Evolutionary conservation across 2,797 vertebrate genomes (phyloP).

Genomic region (Acanthurus leucopareius): DNA sequence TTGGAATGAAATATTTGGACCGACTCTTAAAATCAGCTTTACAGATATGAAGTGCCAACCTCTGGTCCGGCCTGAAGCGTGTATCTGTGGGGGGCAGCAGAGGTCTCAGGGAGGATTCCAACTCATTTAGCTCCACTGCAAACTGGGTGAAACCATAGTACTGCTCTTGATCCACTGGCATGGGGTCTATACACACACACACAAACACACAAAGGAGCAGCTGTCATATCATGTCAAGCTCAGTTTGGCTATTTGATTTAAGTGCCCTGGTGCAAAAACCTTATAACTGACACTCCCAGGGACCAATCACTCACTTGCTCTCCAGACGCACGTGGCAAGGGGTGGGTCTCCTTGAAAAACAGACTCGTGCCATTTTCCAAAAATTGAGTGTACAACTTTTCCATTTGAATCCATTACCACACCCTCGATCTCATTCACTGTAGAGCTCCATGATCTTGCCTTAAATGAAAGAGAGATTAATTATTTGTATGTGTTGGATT

Average conservation of each 20-base stretch:
- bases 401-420: slow-evolving; percentile 89
- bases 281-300: background rate
- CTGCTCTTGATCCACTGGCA: slow-evolving; percentile 91
- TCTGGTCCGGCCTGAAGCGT: slow-evolving; percentile 98
- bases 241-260: background rate
- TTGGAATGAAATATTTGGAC: background rate
- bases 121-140: slow-evolving; percentile 95
- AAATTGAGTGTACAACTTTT: slow-evolving; percentile 89
- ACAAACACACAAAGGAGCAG: slow-evolving; percentile 4
- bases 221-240: background rate
- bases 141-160: slow-evolving; percentile 98
- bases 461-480: slow-evolving; percentile 63
- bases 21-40: background rate
- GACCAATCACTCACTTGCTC: slow-evolving; percentile 90
- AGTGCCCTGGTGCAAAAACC: background rate
- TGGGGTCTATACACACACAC: slow-evolving; percentile 85
- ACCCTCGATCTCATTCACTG: slow-evolving; percentile 94
- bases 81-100: slow-evolving; percentile 94
- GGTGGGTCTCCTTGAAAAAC: slow-evolving; percentile 92
- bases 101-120: slow-evolving; percentile 85
- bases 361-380: slow-evolving; percentile 97
- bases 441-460: slow-evolving; percentile 94
- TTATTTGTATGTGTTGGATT: background rate
- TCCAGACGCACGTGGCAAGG: slow-evolving; percentile 93
- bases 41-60: slow-evolving; percentile 74